A percentile compares a stretch with the other conserved stretches of the same genome.
Evolutionary conservation across 2,888 invertebrate species (phyloP).

Genomic region (Acleris literana): DNA sequence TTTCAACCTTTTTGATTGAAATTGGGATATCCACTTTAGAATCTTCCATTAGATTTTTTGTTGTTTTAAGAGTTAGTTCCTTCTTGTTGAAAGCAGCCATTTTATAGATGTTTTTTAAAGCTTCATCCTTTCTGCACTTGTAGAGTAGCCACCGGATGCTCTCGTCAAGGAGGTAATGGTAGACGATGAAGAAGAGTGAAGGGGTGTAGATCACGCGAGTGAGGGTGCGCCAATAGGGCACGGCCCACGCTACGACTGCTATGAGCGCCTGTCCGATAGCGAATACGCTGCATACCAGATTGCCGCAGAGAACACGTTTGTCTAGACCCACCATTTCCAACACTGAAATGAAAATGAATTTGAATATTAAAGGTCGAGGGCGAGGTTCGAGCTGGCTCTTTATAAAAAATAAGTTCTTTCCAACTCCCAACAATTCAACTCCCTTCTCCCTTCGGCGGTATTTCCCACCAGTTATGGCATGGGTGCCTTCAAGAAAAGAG

Average conservation of each 20-base stretch:
- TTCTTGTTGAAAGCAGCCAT: conserved; percentile 74
- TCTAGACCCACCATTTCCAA: conserved; percentile 87
- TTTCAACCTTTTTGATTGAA: background rate
- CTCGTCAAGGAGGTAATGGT: conserved; percentile 85
- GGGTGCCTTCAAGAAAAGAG: no score
- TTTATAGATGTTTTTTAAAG: conserved; percentile 75
- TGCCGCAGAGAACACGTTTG: conserved; percentile 86
- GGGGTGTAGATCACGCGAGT: conserved; percentile 86
- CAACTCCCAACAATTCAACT: no score
- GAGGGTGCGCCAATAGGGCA: conserved; percentile 86
- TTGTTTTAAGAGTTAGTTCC: conserved; percentile 63
- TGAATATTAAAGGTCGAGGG: no score
- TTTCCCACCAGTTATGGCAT: no score
- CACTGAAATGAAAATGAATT: conserved; percentile 66
- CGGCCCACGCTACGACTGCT: conserved; percentile 85
- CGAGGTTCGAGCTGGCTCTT: background rate
- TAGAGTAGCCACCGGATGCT: conserved; percentile 89
- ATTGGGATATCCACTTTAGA: background rate
- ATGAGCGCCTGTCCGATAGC: conserved; percentile 86
- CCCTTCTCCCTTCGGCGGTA: no score
- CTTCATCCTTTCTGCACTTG: conserved; percentile 80
- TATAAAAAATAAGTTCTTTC: background rate
- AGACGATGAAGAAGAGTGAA: conserved; percentile 84
- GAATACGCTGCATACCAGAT: conserved; percentile 86
- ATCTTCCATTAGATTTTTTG: conserved; percentile 50